These are phyloP conservation scores for Matsumurasca onukii DNA, from an alignment of 1,140 invertebrate species.

Conservation along the genomic window DNA sequence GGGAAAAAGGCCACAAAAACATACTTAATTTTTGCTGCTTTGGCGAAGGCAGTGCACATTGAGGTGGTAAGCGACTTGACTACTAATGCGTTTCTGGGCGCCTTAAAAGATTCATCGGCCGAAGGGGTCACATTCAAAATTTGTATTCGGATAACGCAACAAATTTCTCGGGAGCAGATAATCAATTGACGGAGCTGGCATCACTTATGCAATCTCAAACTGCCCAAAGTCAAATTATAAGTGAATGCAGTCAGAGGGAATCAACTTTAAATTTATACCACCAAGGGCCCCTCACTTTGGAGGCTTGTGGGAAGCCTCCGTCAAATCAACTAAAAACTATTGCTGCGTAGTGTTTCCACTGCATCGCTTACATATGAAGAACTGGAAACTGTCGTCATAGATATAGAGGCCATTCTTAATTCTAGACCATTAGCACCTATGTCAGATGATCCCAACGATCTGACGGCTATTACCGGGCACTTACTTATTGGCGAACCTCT, in stretches of 20 bases:
- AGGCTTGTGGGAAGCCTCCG: not conserved
- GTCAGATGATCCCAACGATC: not conserved
- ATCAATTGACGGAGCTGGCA: not conserved
- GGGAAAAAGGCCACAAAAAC: too few species aligned
- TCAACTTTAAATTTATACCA: too few species aligned
- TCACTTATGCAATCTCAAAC: not conserved
- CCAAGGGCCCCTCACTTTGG: conserved; percentile 1
- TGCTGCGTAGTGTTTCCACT: not conserved
- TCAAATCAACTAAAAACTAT: not conserved
- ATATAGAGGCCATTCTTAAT: conserved; percentile 2
- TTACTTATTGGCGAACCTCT: not conserved
- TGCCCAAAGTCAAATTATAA: not conserved
- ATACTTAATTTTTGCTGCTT: too few species aligned
- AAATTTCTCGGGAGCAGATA: not conserved
- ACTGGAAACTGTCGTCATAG: not conserved
- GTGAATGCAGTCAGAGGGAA: conserved; percentile 18
- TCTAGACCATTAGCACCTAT: not conserved
- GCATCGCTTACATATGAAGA: not conserved
- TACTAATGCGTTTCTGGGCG: too few species aligned
- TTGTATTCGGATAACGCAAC: not conserved
- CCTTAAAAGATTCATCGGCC: not conserved
- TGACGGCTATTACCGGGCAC: not conserved
- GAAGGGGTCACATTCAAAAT: not conserved
- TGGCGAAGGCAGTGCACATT: too few species aligned
- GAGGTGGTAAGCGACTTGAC: too few species aligned